phyloP scores from a whole-genome alignment of 1,140 invertebrate genomes.

The Nymphalis io region DNA sequence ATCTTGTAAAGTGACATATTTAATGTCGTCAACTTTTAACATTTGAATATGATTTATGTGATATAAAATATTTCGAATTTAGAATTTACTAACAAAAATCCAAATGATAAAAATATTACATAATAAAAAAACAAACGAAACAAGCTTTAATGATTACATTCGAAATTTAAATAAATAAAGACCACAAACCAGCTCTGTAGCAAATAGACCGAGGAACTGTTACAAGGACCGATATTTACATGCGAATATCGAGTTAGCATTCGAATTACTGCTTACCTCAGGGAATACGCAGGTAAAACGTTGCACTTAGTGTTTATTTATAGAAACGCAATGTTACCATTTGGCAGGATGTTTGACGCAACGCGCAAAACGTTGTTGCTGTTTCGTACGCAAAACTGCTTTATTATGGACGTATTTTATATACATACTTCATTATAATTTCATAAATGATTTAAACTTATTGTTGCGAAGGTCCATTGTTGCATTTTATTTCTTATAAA shows the following conservation, averaged over 20 bases:
- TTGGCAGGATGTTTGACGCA: constrained; percentile 45
- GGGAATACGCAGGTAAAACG: constrained; percentile 35
- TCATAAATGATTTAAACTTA: no score
- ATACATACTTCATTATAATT: no score
- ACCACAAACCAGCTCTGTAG: constrained; percentile 14
- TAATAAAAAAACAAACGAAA: no score
- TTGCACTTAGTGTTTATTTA: constrained; percentile 38
- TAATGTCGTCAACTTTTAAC: no score
- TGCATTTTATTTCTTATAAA: no score
- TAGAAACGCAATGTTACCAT: constrained; percentile 35
- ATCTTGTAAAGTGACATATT: no score
- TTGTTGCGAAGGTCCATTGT: no score
- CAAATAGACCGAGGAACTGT: constrained; percentile 43
- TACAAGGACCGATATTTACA: constrained; percentile 49
- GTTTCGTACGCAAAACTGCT: constrained; percentile 11
- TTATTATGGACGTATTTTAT: no score
- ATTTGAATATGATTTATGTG: no score
- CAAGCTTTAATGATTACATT: background rate
- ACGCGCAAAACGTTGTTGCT: constrained; percentile 14
- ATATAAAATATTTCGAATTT: no score
- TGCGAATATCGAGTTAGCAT: constrained; percentile 40
- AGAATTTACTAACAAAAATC: no score
- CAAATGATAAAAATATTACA: no score
- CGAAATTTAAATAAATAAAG: constrained; percentile 4
- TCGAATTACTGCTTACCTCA: constrained; percentile 25